Evolutionary conservation across 2,888 invertebrate genomes (phyloP).

Genomic region (Drosophila ochracea): DNA sequence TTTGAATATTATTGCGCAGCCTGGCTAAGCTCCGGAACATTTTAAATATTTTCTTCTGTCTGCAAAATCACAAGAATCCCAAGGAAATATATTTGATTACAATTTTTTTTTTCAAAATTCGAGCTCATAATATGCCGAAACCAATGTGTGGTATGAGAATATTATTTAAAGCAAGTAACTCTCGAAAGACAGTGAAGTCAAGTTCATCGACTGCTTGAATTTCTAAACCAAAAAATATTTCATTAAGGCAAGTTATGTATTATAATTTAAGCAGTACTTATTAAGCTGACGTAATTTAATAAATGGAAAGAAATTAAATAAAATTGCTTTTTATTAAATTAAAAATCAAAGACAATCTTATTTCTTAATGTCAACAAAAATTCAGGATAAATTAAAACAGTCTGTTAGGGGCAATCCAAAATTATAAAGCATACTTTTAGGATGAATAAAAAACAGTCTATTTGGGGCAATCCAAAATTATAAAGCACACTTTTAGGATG

Average conservation of each 20-base stretch:
- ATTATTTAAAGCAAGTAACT: background rate
- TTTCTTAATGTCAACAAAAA: background rate
- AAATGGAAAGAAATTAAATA: background rate
- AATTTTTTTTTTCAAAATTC: slow-evolving; percentile 32
- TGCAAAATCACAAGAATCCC: background rate
- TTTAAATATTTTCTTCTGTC: slow-evolving; percentile 14
- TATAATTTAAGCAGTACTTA: background rate
- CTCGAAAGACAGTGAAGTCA: background rate
- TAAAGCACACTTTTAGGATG: too few species aligned
- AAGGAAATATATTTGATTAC: slow-evolving; percentile 2
- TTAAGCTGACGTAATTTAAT: background rate
- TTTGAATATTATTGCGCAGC: slow-evolving; percentile 42
- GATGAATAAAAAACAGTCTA: too few species aligned
- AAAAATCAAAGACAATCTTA: background rate
- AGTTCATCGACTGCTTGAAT: slow-evolving; percentile 39
- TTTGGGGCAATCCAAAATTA: too few species aligned
- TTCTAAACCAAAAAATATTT: background rate
- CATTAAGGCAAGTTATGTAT: background rate
- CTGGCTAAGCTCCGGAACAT: slow-evolving; percentile 57
- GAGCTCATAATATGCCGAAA: slow-evolving; percentile 46
- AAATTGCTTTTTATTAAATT: background rate
- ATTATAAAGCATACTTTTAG: background rate
- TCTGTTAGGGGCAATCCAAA: background rate
- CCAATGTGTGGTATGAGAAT: slow-evolving; percentile 6
- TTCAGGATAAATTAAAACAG: background rate